Base-by-base conservation (phyloP, 64 coral and sea anemone species). In the Dendrophyllia cribrosa region DNA sequence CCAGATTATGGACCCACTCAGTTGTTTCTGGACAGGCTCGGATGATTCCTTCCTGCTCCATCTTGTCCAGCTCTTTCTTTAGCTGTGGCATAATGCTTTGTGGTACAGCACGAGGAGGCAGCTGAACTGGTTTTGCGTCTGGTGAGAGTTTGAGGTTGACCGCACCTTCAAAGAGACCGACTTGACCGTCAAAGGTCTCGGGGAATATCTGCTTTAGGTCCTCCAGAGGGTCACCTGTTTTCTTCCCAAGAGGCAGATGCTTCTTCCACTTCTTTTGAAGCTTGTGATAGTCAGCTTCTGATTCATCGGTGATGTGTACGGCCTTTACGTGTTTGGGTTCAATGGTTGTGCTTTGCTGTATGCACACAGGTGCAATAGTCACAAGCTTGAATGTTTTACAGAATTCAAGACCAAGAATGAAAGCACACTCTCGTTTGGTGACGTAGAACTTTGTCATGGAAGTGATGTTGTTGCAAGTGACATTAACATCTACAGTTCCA, bases 311-410 rank as follows among this genome's bases (percentile, higher is more conserved):
- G 70, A 94, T 83, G 23, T 95, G 88, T 51, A 95, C 93, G n/a
- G 81, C 65, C 61, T 95, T 82, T 60, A 78, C 21, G 12, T 79
- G 70, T 19, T 69, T n/a, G 58, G 81, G n/a, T 52, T 95, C 83
- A 47, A 79, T 62, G 14, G 82, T 80, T 69, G 87, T 87, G 62
- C 43, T 90, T 56, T 91, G 88, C 12, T 79, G 72, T 87, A 76
- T 72, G 74, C 87, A 87, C 24, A 95, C 86, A 67, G 86, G 86
- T 43, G 84, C 74, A 49, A 85, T 59, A 76, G 77, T 56, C 6
- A 94, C 79, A 71, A 95, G 76, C 62, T 95, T 91, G 76, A 95
- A 91, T 19, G 65, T 83, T 64, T 89, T 90, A 61, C 87, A 95
- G 20, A 94, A 94, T 62, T n/a, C 92, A 60, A 94, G 77, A 58